phyloP scores from a whole-genome alignment of 2,797 vertebrate genomes.

The Ataeniobius toweri region DNA sequence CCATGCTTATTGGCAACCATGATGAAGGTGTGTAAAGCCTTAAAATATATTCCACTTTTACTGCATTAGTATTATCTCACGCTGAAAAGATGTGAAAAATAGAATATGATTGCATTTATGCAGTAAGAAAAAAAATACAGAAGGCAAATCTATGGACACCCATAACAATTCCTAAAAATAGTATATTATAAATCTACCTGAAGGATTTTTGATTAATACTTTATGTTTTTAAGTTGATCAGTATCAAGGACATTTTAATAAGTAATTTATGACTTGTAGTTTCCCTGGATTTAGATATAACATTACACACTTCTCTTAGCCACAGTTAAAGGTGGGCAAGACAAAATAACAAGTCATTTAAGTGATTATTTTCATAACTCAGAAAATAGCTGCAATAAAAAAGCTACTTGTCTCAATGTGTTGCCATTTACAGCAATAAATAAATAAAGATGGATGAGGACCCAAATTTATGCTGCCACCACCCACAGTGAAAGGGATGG shows the following conservation, averaged over 20 bases:
- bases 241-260: neutral
- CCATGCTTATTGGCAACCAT: neutral
- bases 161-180: neutral
- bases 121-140: neutral
- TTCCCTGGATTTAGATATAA: too few species aligned
- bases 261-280: neutral
- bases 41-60: neutral
- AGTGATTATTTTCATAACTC: neutral
- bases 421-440: neutral
- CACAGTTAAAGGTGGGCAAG: neutral
- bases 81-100: neutral
- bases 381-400: neutral
- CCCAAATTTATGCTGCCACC: too few species aligned
- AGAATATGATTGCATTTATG: neutral
- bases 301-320: neutral
- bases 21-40: neutral
- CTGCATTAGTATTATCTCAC: neutral
- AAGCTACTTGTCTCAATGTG: neutral
- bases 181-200: neutral
- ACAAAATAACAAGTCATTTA: neutral
- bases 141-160: neutral
- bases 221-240: neutral
- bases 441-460: neutral
- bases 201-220: neutral
- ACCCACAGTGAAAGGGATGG: too few species aligned